Percentiles rank a stretch among this genome's conserved stretches.
phyloP scores from a whole-genome alignment of 2,888 invertebrate genomes.

The Neoascia interrupta region DNA sequence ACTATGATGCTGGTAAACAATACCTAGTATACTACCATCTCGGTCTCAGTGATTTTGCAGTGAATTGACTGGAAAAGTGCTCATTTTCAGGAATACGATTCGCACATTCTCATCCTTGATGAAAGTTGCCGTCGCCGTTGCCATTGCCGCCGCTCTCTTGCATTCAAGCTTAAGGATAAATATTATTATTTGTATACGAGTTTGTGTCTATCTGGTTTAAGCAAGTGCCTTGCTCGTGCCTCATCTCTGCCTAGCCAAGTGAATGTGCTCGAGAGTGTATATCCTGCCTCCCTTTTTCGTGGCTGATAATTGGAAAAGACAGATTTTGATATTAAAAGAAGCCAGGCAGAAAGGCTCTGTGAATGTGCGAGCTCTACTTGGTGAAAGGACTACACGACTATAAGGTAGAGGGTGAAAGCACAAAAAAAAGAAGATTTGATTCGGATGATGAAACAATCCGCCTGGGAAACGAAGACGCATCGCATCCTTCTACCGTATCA shows the following conservation, averaged over 20 bases:
- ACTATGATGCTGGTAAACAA: constrained; percentile 28
- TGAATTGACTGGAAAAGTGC: constrained; percentile 70
- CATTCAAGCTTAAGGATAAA: constrained; percentile 54
- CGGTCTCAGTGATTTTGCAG: constrained; percentile 52
- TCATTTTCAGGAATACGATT: constrained; percentile 63
- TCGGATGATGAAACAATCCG: constrained; percentile 54
- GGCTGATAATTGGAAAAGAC: constrained; percentile 64
- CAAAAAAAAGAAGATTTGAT: constrained; percentile 42
- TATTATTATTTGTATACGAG: constrained; percentile 56
- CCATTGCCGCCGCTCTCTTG: not conserved
- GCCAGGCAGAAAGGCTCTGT: constrained; percentile 12
- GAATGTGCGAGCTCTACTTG: constrained; percentile 23
- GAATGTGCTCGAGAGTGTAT: constrained; percentile 28
- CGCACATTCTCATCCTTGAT: constrained; percentile 30
- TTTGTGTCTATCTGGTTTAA: constrained; percentile 23
- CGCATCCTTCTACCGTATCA: constrained; percentile 9
- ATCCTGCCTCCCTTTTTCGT: constrained; percentile 2
- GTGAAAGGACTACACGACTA: constrained; percentile 1
- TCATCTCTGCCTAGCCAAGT: constrained; percentile 40
- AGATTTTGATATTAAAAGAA: constrained; percentile 56
- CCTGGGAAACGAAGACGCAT: constrained; percentile 20
- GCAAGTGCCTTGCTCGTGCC: constrained; percentile 26
- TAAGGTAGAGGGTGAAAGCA: not conserved
- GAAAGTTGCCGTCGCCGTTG: not conserved
- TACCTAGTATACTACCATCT: constrained; percentile 2